Evolutionary conservation across 2,888 invertebrate genomes (phyloP), one percentile per base, ranked within the genome.

Genomic region (Isoperla grammatica): DNA sequence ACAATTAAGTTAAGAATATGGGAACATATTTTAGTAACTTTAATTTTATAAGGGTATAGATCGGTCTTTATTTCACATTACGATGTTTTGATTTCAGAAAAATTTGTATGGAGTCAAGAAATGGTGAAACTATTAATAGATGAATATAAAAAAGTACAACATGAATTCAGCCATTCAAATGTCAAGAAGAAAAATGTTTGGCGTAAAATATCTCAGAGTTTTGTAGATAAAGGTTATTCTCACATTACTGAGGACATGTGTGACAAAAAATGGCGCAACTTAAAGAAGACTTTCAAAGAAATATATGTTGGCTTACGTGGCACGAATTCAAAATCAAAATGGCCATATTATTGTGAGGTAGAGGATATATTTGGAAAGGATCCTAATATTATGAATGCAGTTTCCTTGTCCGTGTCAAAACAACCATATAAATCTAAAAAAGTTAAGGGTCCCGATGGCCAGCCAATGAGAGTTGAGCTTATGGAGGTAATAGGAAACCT

Each of bases 251-350:
- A 63, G 39, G 63, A 61, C 19, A 61, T 61, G 40, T 63, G 63
- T 29, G 63, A 63, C 50, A 63, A 63, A 37, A 63, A 63, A 20
- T 63, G 63, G 63, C 56, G 63, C 15, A 63, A 63, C 22, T 23
- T 63, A 29, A 63, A 63, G 39, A 63, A 63, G 23, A 63, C 63
- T 2, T 63, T 63, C 46, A 63, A 63, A 29, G 63, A 63, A 20
- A 63, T 63, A 48, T 63, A 63, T 35, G 55, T 61, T 23, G 63
- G 63, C 3, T 61, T 61, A 35, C 39, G 63, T 6, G 56, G 60
- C 13, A 56, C 56, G 22, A 57, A 61, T 37, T 29, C 43, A 15
- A 59, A 59, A 57, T 56, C 61, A 20, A 59, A 43, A 39, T 63
- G 63, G 63, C 57, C 61, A n/a, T 63, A 61, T 60, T 63, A 61